Evolutionary conservation across 2,888 invertebrate species (phyloP).

Genomic region (Rotaria macrura): DNA sequence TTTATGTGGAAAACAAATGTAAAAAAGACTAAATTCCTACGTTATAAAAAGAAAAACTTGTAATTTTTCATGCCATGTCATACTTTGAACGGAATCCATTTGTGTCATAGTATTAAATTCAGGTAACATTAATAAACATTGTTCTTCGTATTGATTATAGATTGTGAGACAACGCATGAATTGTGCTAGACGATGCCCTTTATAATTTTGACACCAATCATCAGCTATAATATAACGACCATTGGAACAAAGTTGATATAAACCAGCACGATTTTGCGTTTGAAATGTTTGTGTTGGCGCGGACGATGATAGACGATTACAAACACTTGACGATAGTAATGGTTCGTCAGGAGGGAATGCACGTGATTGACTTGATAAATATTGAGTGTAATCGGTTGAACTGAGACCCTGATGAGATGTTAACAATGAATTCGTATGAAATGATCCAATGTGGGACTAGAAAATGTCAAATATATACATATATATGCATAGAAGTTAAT

Average conservation of each 20-base stretch:
- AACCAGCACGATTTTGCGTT: neutral
- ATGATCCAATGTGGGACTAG: neutral
- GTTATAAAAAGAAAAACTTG: neutral
- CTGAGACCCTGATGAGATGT: neutral
- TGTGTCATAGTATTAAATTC: neutral
- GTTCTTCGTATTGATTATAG: neutral
- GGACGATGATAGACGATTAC: neutral
- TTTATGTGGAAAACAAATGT: too few species aligned
- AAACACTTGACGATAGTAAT: neutral
- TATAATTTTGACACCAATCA: neutral
- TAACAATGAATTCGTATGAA: neutral
- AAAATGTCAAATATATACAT: neutral
- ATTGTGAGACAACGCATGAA: neutral
- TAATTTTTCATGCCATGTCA: constrained; percentile 7
- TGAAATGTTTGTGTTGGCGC: neutral
- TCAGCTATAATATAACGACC: neutral
- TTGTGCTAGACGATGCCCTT: neutral
- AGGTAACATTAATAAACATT: neutral
- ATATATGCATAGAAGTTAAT: too few species aligned
- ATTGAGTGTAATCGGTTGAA: neutral
- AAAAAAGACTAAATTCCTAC: too few species aligned
- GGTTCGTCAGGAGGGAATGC: neutral
- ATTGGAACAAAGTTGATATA: neutral
- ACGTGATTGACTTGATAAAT: neutral
- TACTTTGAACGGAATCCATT: neutral